phyloP scores from a whole-genome alignment of 1,140 invertebrate genomes.

The Aleiodes sp. region DNA sequence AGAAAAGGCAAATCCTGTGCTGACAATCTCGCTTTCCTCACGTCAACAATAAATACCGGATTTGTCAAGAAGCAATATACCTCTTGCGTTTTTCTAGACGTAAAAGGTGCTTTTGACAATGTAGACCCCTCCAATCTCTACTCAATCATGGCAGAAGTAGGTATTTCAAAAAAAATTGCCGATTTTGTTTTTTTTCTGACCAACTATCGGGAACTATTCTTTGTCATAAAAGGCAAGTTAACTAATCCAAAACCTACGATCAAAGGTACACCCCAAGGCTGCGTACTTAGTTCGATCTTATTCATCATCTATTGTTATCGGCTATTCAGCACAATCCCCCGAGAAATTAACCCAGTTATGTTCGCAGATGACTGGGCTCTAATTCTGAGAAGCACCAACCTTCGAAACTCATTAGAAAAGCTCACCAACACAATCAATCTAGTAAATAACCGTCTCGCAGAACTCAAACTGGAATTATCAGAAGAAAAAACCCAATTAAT shows the following conservation, averaged over 20 bases:
- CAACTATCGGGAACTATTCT: not conserved
- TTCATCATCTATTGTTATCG: not conserved
- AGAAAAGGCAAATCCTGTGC: constrained; percentile 27
- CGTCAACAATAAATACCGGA: not conserved
- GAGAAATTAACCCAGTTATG: not conserved
- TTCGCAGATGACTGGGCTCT: not conserved
- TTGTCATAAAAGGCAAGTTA: not conserved
- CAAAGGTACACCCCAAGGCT: not conserved
- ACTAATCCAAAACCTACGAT: not conserved
- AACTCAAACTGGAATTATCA: not conserved
- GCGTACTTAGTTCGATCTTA: not conserved
- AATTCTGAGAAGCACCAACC: not conserved
- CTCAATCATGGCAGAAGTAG: not conserved
- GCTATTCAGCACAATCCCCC: not conserved
- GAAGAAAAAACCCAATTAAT: not conserved
- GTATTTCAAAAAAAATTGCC: not conserved
- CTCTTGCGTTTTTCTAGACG: constrained; percentile 31
- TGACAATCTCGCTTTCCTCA: constrained; percentile 26
- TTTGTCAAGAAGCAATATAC: constrained; percentile 16
- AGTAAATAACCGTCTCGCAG: not conserved
- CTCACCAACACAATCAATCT: not conserved
- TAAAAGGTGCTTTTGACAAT: constrained; percentile 38
- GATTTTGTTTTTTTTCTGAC: not conserved
- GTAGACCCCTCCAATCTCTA: too few relatives aligned
- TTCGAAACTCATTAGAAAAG: not conserved